phyloP scores from a whole-genome alignment of 2,888 invertebrate species.

The Chrysodeixis includens region DNA sequence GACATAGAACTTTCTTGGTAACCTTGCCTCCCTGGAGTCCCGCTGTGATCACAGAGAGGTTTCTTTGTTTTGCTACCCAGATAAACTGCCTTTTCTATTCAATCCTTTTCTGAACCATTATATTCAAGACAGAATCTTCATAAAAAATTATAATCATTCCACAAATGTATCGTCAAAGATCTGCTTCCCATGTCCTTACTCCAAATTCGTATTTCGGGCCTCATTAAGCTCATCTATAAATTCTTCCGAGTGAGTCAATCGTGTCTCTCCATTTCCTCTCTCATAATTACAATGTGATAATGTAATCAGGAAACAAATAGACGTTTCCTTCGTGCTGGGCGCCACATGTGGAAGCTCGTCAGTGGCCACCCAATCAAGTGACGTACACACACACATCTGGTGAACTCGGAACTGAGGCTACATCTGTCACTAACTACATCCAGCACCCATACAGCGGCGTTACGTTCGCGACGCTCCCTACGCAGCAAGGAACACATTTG shows the following conservation, averaged over 20 bases:
- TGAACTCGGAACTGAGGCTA: conserved; percentile 70
- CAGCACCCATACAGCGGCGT: conserved; percentile 38
- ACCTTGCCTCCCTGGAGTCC: neutral
- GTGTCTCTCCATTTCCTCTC: conserved; percentile 43
- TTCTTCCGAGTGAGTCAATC: conserved; percentile 39
- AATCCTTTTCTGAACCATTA: neutral
- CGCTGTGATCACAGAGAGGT: neutral
- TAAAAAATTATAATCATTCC: neutral
- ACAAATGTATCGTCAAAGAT: neutral
- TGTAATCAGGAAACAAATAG: conserved; percentile 72
- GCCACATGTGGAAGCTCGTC: conserved; percentile 66
- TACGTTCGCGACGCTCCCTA: conserved; percentile 52
- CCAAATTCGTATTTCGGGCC: neutral
- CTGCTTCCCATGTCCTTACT: neutral
- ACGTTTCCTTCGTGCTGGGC: conserved; percentile 71
- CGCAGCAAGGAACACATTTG: conserved; percentile 73
- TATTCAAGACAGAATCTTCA: neutral
- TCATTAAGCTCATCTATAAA: conserved; percentile 26
- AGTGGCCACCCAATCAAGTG: conserved; percentile 58
- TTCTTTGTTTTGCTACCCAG: neutral
- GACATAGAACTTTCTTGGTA: neutral
- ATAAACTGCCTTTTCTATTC: neutral
- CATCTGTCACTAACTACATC: conserved; percentile 68
- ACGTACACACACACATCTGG: conserved; percentile 72
- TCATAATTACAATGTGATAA: conserved; percentile 64